Evolutionary conservation across 2,113 vertebrate species (phyloP).

Genomic region (Sapajus apella): DNA sequence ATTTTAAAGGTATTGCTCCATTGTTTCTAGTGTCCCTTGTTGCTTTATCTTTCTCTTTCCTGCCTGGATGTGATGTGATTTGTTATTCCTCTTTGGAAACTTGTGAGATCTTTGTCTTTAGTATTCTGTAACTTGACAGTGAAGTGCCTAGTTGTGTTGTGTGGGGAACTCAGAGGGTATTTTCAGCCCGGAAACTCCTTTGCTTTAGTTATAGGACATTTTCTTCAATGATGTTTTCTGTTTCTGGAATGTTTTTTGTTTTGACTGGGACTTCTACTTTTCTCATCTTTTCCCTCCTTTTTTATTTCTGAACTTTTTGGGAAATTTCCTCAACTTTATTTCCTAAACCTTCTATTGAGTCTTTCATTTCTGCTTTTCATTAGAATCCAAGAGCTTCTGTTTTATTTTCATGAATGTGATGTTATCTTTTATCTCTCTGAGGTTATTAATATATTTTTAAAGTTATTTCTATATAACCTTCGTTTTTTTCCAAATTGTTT

Average conservation of each 20-base stretch:
- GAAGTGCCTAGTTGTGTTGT: not conserved
- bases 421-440: not conserved
- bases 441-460: not conserved
- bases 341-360: not conserved
- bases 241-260: not conserved
- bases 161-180: not conserved
- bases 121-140: not conserved
- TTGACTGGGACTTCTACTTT: not conserved
- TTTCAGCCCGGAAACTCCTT: not conserved
- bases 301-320: not conserved
- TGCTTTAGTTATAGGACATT: not conserved
- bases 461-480: not conserved
- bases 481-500: not conserved
- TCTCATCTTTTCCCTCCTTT: not conserved
- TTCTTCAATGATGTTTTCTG: not conserved
- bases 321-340: slow-evolving; percentile 1
- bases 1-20: not conserved
- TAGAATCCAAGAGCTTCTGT: not conserved
- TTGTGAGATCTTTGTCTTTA: not conserved
- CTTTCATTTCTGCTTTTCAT: slow-evolving; percentile 6
- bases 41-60: not conserved
- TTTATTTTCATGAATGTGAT: not conserved
- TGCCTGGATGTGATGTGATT: not conserved
- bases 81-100: not conserved
- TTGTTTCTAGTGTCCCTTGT: not conserved